Conservation (phyloP, 2,888 invertebrate genomes). For the Cataglyphis cursor region DNA sequence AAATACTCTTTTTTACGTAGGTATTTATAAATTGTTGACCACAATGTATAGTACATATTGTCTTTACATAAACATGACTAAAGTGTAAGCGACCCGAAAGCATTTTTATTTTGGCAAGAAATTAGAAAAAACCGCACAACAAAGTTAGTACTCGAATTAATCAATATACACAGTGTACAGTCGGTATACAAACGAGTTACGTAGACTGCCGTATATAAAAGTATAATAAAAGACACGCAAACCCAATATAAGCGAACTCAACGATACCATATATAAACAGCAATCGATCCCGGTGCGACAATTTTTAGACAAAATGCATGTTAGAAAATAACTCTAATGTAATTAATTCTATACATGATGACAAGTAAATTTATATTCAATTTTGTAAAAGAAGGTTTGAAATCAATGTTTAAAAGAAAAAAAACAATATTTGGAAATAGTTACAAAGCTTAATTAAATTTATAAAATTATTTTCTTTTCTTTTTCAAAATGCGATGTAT, state of each 20-base stretch:
- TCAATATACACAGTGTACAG: constrained; percentile 14
- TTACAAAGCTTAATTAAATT: constrained; percentile 1
- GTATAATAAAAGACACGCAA: constrained; percentile 30
- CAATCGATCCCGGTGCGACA: neutral
- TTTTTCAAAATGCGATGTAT: neutral
- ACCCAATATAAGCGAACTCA: neutral
- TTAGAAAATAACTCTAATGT: neutral
- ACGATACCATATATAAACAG: neutral
- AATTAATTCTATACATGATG: neutral
- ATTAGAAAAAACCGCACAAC: constrained; percentile 12
- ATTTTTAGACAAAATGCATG: constrained; percentile 2
- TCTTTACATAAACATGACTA: constrained; percentile 5
- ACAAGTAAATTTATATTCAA: neutral
- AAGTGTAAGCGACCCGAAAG: neutral
- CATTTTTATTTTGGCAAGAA: constrained; percentile 18
- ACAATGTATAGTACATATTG: constrained; percentile 26
- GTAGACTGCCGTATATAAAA: neutral
- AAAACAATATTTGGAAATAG: no score
- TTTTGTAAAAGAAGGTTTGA: neutral
- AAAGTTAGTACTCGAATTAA: constrained; percentile 20
- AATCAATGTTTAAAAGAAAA: neutral
- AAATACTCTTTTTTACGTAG: neutral
- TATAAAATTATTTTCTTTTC: neutral
- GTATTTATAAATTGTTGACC: neutral
- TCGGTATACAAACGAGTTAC: neutral